A percentile compares a stretch with the other conserved stretches of the same genome.
phyloP scores from a whole-genome alignment of 2,797 vertebrate genomes.

The Amphiprion clarkii region DNA sequence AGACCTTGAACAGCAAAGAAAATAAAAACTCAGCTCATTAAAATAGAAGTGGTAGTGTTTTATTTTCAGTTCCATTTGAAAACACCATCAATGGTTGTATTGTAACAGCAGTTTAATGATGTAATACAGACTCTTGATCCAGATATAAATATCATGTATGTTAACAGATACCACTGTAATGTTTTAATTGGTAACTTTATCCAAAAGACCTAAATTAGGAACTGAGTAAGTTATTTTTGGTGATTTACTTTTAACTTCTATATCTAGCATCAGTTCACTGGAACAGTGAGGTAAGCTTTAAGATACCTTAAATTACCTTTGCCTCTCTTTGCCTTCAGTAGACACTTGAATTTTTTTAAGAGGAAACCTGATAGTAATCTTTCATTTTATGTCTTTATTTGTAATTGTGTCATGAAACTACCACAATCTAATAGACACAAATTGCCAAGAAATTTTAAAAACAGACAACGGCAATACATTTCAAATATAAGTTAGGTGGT shows the following conservation, averaged over 20 bases:
- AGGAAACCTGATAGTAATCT: background rate
- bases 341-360: background rate
- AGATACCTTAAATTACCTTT: constrained; percentile 26
- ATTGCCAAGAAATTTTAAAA: background rate
- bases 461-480: no score
- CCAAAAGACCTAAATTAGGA: background rate
- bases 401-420: background rate
- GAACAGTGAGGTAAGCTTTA: constrained; percentile 21
- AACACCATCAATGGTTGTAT: background rate
- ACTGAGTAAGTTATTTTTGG: constrained; percentile 20
- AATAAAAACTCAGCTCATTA: background rate
- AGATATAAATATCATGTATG: background rate
- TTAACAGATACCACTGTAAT: background rate
- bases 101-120: background rate
- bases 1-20: background rate
- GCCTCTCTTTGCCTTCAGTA: background rate
- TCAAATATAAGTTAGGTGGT: no score
- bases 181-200: background rate
- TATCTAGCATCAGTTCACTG: constrained; percentile 18
- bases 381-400: background rate
- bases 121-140: background rate
- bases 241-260: constrained; percentile 9
- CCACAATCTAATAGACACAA: background rate
- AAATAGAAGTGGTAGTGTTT: background rate
- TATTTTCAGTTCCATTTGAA: background rate